Evolutionary conservation across 2,113 vertebrate genomes (phyloP), one percentile per base, ranked within the genome.

Genomic region (Trematocara nigrifrons): DNA sequence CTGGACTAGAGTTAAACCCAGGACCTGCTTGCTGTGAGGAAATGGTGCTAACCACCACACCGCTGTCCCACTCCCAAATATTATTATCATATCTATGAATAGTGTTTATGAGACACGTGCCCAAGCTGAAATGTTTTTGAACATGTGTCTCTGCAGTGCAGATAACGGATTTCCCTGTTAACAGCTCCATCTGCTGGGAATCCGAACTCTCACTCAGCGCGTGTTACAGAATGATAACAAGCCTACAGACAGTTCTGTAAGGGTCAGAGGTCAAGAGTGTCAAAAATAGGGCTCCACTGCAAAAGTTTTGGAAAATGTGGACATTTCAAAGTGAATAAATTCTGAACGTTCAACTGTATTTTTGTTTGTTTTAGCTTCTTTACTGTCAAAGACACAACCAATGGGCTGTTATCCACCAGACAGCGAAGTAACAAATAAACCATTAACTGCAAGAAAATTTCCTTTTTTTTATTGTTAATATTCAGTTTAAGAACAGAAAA

Each of bases 241-340:
- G 69, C 2, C 13, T 18, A 76, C 45, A 76, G 71, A 51, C 45
- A 29, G 45, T 12, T 51, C 26, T 51, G 26, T 31, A 6, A n/a
- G 16, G 33, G 61, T 66, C 61, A 40, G 61, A 35, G n/a, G 61
- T 66, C 61, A 66, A 35, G 33, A n/a, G 61, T 22, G 18, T 71
- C 66, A 71, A 10, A 71, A 5, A 71, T 29, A 59, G 3, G 15
- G 56, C 56, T 31, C 13, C 10, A 0, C 4, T 1, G 59, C 59
- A 66, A 20, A 38, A 0, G 5, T 22, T 69, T 45, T 69, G 20
- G 5, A 69, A 69, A 45, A 69, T 69, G 64, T 45, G 20, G 20
- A 26, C 20, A 26, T 69, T 45, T 69, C 38, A 69, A 22, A 26
- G 38, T 22, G 15, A 15, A 6, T 26, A 4, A 45, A 45, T 71